Conservation (phyloP, 2,113 vertebrate genomes). For the Hystrix brachyura region DNA sequence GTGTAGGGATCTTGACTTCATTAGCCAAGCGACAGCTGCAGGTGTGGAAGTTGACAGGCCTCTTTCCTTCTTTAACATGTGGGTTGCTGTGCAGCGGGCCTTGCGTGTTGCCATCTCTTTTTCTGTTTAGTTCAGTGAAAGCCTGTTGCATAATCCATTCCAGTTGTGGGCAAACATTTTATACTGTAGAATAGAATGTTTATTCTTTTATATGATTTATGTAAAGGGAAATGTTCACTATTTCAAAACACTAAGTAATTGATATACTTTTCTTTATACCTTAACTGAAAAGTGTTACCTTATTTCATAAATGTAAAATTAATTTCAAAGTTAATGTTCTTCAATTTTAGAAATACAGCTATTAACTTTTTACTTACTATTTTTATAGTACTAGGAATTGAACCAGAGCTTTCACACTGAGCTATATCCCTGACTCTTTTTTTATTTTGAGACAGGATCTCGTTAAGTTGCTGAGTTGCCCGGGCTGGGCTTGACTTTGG, state of each 20-base stretch:
- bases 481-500: not conserved
- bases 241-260: not conserved
- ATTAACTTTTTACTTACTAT: not conserved
- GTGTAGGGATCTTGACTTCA: not conserved
- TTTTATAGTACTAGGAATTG: not conserved
- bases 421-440: not conserved
- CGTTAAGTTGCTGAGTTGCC: not conserved
- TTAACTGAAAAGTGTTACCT: not conserved
- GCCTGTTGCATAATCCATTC: not conserved
- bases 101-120: not conserved
- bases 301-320: slow-evolving; percentile 9
- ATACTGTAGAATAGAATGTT: not conserved
- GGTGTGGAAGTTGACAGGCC: not conserved
- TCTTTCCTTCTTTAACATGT: not conserved
- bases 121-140: slow-evolving; percentile 41
- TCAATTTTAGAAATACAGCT: not conserved
- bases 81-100: not conserved
- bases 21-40: not conserved
- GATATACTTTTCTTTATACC: slow-evolving; percentile 32
- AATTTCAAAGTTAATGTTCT: slow-evolving; percentile 59
- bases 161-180: slow-evolving; percentile 14
- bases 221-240: not conserved
- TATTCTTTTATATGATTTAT: not conserved
- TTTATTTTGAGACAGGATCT: not conserved
- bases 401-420: not conserved